Evolutionary conservation across 2,113 vertebrate species (phyloP), one percentile per base, ranked within the genome.

Genomic region (Nipponia nippon): DNA sequence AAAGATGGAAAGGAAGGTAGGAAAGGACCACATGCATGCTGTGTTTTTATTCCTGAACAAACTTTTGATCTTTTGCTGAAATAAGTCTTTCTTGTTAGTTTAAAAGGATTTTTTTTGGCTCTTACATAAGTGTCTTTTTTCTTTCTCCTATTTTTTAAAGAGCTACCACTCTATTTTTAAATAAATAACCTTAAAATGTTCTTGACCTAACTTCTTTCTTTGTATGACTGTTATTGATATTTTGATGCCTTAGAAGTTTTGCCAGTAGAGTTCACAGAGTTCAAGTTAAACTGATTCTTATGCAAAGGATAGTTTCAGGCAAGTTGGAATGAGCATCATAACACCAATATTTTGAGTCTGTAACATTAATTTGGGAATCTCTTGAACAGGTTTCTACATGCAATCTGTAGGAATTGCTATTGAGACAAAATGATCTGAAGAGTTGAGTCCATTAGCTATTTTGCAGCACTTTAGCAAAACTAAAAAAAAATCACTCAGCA

Each of bases 381-480:
- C 38, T 77, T 79, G 38, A 77, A 75, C 83, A 93, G 19, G 81
- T 16, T 91, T 95, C 78, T 93, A 53, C 78, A 65, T 42, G 66
- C 12, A 85, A 5, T 34, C 62, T 73, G 46, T 49, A 83, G 53
- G 73, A 91, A 85, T 16, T 89, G 36, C 30, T 84, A 17, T 25
- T 73, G 62, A 95, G 70, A 75, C 26, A 88, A 93, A 86, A 83
- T 29, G 4, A 44, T 91, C 65, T 72, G 80, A 92, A 89, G 38
- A 65, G 13, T 69, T 40, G 30, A 69, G 27, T 67, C 46, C 46
- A 73, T 93, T 72, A 79, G 9, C 12, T 93, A 29, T 91, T 93
- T 92, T 83, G 36, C 65, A 96, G 42, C 69, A 93, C 77, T 91
- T 95, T 76, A 96, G 32, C 69, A 95, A 96, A 98, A 96, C 29